Evolutionary conservation across 2,888 invertebrate genomes (phyloP).

Genomic region (Ophioninae sp.): DNA sequence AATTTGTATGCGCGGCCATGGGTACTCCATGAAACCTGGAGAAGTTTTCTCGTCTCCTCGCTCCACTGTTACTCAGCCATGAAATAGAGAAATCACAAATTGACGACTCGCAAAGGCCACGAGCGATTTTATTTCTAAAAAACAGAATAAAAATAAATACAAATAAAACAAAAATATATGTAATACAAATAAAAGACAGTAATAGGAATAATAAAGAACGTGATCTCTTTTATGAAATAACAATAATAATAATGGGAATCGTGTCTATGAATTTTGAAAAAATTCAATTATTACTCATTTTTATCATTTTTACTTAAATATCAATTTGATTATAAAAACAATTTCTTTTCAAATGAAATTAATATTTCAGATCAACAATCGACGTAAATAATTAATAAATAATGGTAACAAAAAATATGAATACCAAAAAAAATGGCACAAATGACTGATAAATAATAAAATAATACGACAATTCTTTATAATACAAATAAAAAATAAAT

Average conservation of each 20-base stretch:
- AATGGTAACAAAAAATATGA: no score
- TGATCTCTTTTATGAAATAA: neutral
- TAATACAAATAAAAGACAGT: neutral
- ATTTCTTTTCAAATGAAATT: no score
- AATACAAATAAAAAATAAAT: no score
- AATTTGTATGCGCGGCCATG: constrained; percentile 20
- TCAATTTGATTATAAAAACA: no score
- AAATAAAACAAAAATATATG: no score
- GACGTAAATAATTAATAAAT: no score
- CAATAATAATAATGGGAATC: neutral
- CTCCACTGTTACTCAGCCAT: constrained; percentile 6
- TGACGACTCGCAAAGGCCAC: neutral
- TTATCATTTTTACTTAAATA: neutral
- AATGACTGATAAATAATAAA: no score
- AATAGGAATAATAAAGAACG: neutral
- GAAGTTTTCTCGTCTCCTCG: neutral
- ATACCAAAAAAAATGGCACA: no score
- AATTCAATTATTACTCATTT: no score
- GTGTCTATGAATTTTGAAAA: neutral
- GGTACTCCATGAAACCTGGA: neutral
- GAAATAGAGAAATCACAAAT: constrained; percentile 23
- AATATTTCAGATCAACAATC: no score
- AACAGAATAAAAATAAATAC: no score
- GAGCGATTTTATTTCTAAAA: neutral
- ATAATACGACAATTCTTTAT: no score